Percentiles rank a stretch among this genome's conserved stretches.
Conservation (phyloP, 2,797 vertebrate genomes). For the Uromys caudimaculatus region DNA sequence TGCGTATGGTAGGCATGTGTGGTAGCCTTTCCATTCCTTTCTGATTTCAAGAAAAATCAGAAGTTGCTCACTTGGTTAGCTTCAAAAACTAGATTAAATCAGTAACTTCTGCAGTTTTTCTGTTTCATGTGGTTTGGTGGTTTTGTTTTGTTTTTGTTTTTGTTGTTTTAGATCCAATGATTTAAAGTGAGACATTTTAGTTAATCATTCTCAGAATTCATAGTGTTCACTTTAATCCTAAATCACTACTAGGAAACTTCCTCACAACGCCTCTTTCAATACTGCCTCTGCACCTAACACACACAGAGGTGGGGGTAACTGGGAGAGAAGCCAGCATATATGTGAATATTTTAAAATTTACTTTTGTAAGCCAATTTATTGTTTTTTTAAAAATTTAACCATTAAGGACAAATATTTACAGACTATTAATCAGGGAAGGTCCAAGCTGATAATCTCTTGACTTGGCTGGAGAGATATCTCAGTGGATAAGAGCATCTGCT, state of each 20-base stretch:
- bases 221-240: constrained; percentile 7
- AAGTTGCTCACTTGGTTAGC: not conserved
- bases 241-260: not conserved
- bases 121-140: not conserved
- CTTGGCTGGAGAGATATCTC: not conserved
- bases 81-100: constrained; percentile 33
- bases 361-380: not conserved
- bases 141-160: not conserved
- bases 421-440: not conserved
- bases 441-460: not conserved
- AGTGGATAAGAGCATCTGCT: not conserved
- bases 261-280: not conserved
- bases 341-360: not conserved
- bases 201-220: constrained; percentile 46
- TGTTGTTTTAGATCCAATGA: not conserved
- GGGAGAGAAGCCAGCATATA: not conserved
- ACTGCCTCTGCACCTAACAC: not conserved
- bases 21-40: not conserved
- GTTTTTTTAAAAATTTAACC: constrained; percentile 39
- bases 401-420: not conserved
- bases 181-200: constrained; percentile 42
- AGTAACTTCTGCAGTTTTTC: not conserved
- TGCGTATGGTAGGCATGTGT: not conserved
- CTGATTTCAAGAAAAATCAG: not conserved
- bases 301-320: not conserved